A percentile compares a stretch with the other conserved stretches of the same genome.
Conservation (phyloP, 2,888 invertebrate species). For the Sinotaia quadrata region DNA sequence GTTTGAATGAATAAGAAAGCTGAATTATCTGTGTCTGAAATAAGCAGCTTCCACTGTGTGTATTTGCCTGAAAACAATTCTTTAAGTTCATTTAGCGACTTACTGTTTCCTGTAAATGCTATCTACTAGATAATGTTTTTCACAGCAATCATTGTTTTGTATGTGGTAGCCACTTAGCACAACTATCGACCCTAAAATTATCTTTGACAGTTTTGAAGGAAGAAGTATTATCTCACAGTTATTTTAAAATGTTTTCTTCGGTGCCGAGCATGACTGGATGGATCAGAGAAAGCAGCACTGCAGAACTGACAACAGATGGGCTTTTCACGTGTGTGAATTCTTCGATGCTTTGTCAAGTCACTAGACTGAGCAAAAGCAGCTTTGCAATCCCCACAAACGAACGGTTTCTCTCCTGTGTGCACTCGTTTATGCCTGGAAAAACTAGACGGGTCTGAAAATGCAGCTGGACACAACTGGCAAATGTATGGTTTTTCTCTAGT, state of each 20-base stretch:
- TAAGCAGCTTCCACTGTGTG: no score
- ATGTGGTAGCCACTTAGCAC: no score
- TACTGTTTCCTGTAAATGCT: no score
- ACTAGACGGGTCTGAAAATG: constrained; percentile 25
- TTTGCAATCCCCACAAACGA: constrained; percentile 27
- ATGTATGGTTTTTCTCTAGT: constrained; percentile 34
- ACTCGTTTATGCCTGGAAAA: constrained; percentile 26
- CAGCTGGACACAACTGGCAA: constrained; percentile 29
- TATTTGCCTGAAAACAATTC: no score
- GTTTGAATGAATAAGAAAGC: no score
- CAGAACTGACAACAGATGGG: constrained; percentile 34
- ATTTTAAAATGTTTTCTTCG: constrained; percentile 17
- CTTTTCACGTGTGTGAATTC: constrained; percentile 35
- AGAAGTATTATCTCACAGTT: no score
- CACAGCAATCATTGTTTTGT: no score
- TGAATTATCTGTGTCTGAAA: no score
- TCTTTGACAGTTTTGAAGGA: no score
- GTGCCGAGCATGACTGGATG: constrained; percentile 8
- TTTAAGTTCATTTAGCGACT: no score
- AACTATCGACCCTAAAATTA: no score
- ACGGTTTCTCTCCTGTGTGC: constrained; percentile 31
- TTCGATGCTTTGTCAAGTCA: constrained; percentile 32
- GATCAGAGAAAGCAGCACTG: constrained; percentile 17
- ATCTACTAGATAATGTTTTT: no score
- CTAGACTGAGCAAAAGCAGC: constrained; percentile 25